Evolutionary conservation across 2,888 invertebrate genomes (phyloP).

Genomic region (Ischnura elegans): DNA sequence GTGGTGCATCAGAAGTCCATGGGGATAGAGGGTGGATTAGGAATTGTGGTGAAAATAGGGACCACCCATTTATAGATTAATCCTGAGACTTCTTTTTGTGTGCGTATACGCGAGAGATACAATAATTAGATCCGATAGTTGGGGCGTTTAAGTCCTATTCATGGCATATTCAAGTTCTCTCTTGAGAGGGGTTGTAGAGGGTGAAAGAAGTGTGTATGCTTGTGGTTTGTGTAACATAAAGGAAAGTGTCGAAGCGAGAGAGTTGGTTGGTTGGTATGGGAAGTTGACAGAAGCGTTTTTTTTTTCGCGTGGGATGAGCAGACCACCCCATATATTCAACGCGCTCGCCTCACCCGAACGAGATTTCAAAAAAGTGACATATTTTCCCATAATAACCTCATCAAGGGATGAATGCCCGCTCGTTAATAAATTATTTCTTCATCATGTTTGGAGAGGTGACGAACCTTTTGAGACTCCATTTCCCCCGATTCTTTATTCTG

Average conservation of each 20-base stretch:
- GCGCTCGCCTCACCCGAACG: not conserved
- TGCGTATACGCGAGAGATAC: not conserved
- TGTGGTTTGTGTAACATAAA: too few species aligned
- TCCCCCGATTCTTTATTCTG: not conserved
- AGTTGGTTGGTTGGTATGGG: not conserved
- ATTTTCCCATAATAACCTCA: slow-evolving; percentile 66
- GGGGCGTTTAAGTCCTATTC: not conserved
- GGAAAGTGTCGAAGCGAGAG: not conserved
- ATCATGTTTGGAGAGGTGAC: slow-evolving; percentile 66
- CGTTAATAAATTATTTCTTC: slow-evolving; percentile 66
- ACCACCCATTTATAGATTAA: not conserved
- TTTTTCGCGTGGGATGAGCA: not conserved
- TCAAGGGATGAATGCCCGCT: slow-evolving; percentile 42
- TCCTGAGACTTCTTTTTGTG: not conserved
- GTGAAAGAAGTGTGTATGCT: not conserved
- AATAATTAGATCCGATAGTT: slow-evolving; percentile 63
- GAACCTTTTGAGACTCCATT: slow-evolving; percentile 45
- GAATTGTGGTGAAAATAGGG: not conserved
- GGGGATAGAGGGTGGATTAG: not conserved
- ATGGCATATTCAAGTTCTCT: not conserved
- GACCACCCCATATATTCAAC: not conserved
- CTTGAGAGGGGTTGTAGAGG: not conserved
- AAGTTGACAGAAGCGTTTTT: slow-evolving; percentile 3
- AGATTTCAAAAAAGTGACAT: slow-evolving; percentile 26
- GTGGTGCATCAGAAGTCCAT: not conserved